phyloP scores from a whole-genome alignment of 2,113 vertebrate species.

The Phainopepla nitens region DNA sequence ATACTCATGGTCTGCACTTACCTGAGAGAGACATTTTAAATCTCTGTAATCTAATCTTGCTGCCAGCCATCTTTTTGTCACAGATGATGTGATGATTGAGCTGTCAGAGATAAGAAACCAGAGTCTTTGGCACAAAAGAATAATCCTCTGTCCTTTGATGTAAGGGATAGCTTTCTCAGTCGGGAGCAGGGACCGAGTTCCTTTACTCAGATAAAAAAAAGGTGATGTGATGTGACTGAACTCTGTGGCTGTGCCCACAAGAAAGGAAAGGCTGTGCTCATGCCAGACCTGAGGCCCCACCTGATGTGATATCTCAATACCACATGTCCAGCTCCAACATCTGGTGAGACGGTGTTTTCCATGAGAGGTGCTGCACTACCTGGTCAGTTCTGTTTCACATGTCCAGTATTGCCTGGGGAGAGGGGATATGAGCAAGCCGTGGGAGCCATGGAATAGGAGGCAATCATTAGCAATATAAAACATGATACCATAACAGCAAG shows the following conservation, averaged over 20 bases:
- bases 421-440: neutral
- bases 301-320: neutral
- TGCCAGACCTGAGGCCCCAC: neutral
- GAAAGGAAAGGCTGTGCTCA: neutral
- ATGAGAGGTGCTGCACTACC: neutral
- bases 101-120: neutral
- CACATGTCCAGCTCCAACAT: neutral
- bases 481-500: neutral
- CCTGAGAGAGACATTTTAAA: constrained; percentile 23
- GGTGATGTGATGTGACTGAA: neutral
- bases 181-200: neutral
- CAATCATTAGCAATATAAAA: neutral
- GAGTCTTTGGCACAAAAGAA: neutral
- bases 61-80: constrained; percentile 11
- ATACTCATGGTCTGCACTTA: neutral
- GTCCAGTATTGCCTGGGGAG: too few species aligned
- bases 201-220: neutral
- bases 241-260: fast-evolving
- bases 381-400: neutral
- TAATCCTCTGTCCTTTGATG: neutral
- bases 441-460: neutral
- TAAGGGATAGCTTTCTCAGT: neutral
- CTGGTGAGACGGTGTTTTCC: neutral
- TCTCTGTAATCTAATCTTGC: neutral
- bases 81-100: constrained; percentile 3